Evolutionary conservation across 2,888 invertebrate species (phyloP), one percentile per base, ranked within the genome.

Genomic region (Bombyx huttoni): DNA sequence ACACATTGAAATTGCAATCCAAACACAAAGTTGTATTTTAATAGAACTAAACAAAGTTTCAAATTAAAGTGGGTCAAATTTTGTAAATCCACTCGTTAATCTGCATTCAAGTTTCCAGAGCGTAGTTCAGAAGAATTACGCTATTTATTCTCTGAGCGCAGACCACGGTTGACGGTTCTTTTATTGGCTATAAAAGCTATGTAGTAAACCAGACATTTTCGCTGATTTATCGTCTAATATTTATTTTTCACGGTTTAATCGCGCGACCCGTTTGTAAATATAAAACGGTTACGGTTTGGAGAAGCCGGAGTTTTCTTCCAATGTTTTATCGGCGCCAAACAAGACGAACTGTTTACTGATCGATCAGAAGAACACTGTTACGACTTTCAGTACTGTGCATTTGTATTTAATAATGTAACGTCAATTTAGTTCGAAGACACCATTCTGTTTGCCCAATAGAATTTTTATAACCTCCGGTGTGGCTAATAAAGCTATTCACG

Each of bases 171-270:
- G 85, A 85, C 86, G 78, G 81, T 80, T 79, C 77, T 84, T 88
- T 88, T 88, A 88, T 86, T 84, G 70, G 81, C 80, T 80, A 81
- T 87, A 85, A 88, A 84, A 73, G 60, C 68, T 60, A 65, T 72
- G 71, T 69, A 73, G 78, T 77, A 78, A 83, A 82, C 76, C 71
- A 68, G 67, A 68, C 75, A 78, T 83, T 82, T 86, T 81, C 71
- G 70, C 75, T 76, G 84, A 85, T 86, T 83, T 86, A 85, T 78
- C 70, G 73, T 63, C 69, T 67, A 80, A 81, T 84, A 84, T 87
- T 86, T 87, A 78, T 82, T 87, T 83, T 84, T 80, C 82, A 81
- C 80, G 77, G 78, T 79, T 76, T 77, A 80, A 73, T 71, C 70
- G 68, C 60, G 62, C 59, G 61, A 59, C 65, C 63, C 54, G 63